phyloP scores from a whole-genome alignment of 37 sponge, comb jelly and placozoan species.

The Spongia lamella region DNA sequence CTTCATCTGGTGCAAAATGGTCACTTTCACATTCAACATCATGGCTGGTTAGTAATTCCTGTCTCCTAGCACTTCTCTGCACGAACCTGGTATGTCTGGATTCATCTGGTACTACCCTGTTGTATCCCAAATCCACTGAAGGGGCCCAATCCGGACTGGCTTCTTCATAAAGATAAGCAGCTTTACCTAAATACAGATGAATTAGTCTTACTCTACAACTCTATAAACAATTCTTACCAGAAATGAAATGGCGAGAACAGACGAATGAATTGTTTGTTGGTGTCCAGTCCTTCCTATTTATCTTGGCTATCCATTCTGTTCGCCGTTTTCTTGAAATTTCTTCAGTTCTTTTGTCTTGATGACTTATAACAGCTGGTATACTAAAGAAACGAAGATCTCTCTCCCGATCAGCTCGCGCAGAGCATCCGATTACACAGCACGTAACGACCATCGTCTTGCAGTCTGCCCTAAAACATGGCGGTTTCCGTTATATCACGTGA shows the following conservation, averaged over 20 bases:
- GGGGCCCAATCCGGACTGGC: conserved; percentile 62
- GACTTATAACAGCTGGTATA: conserved; percentile 21
- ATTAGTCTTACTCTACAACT: background rate
- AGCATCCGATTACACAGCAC: conserved; percentile 57
- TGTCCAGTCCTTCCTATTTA: conserved; percentile 21
- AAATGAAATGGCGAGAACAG: conserved; percentile 49
- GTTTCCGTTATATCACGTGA: conserved; percentile 6
- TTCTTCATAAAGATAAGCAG: conserved; percentile 29
- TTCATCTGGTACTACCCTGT: background rate
- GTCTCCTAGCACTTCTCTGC: background rate
- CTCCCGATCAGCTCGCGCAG: conserved; percentile 31
- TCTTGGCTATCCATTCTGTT: conserved; percentile 25
- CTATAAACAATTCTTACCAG: conserved; percentile 3
- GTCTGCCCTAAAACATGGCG: conserved; percentile 33
- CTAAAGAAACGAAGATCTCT: conserved; percentile 24
- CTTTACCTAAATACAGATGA: conserved; percentile 24
- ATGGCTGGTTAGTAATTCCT: background rate
- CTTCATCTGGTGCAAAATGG: too few species aligned
- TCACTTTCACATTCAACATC: too few species aligned
- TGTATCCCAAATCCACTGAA: conserved; percentile 26
- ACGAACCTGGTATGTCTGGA: background rate
- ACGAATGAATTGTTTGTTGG: conserved; percentile 10
- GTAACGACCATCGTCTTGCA: conserved; percentile 14
- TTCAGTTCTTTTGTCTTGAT: conserved; percentile 1
- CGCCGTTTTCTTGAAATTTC: conserved; percentile 33